A percentile compares a stretch with the other conserved stretches of the same genome.
phyloP scores from a whole-genome alignment of 2,888 invertebrate species.

The Scaptodrosophila latifasciaeformis region DNA sequence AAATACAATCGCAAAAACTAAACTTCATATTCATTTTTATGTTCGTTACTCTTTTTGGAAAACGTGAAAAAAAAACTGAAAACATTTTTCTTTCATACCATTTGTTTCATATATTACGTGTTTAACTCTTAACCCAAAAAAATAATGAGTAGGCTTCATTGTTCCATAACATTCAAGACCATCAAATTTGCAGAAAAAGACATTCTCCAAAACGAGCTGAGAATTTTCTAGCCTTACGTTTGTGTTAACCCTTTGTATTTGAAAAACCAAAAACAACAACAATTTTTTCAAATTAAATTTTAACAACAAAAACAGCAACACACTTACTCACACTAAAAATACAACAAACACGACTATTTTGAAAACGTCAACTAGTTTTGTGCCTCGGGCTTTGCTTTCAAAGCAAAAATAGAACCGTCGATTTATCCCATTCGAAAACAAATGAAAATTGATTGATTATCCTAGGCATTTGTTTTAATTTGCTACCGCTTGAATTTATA shows the following conservation, averaged over 20 bases:
- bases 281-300: neutral
- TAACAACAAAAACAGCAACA: neutral
- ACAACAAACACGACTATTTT: too few relatives aligned
- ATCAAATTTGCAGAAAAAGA: slow-evolving; percentile 16
- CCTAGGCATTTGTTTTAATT: too few relatives aligned
- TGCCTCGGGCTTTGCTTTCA: too few relatives aligned
- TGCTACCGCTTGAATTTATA: neutral
- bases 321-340: too few relatives aligned
- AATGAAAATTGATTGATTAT: too few relatives aligned
- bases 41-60: slow-evolving; percentile 5
- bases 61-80: too few relatives aligned
- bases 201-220: slow-evolving; percentile 13
- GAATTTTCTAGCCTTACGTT: neutral
- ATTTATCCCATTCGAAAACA: too few relatives aligned
- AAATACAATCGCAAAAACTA: neutral
- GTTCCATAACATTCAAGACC: slow-evolving; percentile 16
- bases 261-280: neutral
- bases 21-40: neutral
- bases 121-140: slow-evolving; percentile 22
- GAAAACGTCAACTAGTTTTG: too few relatives aligned
- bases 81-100: slow-evolving; percentile 20
- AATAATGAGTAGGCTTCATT: slow-evolving; percentile 11
- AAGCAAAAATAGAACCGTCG: too few relatives aligned
- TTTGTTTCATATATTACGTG: slow-evolving; percentile 51
- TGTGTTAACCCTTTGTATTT: neutral